These are phyloP conservation scores for Diabrotica virgifera DNA, from an alignment of 1,140 invertebrate species.

Conservation along the genomic window DNA sequence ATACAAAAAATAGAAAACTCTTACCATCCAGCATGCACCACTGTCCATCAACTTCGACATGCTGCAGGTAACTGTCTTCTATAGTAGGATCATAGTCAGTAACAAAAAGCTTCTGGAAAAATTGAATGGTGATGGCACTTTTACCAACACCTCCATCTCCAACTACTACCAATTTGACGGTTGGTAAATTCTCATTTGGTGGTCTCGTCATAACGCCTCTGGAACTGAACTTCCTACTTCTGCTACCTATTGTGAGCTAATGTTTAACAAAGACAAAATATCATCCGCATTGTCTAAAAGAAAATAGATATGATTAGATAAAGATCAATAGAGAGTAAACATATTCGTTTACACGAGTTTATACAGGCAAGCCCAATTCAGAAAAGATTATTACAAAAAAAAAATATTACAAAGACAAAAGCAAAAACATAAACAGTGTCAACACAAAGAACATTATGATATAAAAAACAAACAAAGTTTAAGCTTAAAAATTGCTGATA, in stretches of 20 bases:
- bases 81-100: conserved; percentile 91
- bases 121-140: conserved; percentile 88
- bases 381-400: no score
- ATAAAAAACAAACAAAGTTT: no score
- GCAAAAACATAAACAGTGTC: no score
- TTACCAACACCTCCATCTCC: conserved; percentile 89
- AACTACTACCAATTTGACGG: conserved; percentile 86
- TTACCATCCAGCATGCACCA: conserved; percentile 90
- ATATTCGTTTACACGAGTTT: no score
- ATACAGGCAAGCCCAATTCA: no score
- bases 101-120: conserved; percentile 83
- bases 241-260: conserved; percentile 16
- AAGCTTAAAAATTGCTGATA: no score
- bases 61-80: conserved; percentile 87
- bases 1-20: not conserved
- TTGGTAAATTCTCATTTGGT: conserved; percentile 74
- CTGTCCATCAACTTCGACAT: conserved; percentile 88
- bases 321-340: no score
- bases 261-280: not conserved
- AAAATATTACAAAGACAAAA: no score
- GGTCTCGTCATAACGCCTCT: conserved; percentile 55
- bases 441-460: no score
- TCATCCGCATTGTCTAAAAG: not conserved
- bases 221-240: conserved; percentile 1
- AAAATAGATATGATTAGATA: not conserved